Percentiles rank a stretch among this genome's conserved stretches.
Evolutionary conservation across 2,888 invertebrate genomes (phyloP).

Genomic region (Nyleta sp.): DNA sequence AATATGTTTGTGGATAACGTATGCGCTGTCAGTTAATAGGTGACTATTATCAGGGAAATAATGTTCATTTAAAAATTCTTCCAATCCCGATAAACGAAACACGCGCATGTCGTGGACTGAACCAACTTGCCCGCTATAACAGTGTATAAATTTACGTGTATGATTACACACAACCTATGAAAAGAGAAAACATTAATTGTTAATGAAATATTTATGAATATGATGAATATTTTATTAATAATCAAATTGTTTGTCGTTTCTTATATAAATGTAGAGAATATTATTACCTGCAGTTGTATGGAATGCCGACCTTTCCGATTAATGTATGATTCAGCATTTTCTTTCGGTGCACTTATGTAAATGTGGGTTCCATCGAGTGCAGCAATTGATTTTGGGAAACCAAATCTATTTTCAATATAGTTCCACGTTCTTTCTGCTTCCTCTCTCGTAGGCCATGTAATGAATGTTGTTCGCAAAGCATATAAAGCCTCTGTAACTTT

Average conservation of each 20-base stretch:
- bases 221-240: background rate
- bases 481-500: slow-evolving; percentile 9
- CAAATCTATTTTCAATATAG: slow-evolving; percentile 13
- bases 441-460: slow-evolving; percentile 12
- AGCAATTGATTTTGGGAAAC: slow-evolving; percentile 14
- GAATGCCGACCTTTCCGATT: slow-evolving; percentile 27
- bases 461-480: background rate
- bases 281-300: slow-evolving; percentile 21
- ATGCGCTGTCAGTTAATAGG: slow-evolving; percentile 54
- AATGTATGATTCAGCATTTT: slow-evolving; percentile 19
- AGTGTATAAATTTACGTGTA: slow-evolving; percentile 43
- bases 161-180: slow-evolving; percentile 49
- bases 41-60: slow-evolving; percentile 49
- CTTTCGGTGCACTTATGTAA: slow-evolving; percentile 25
- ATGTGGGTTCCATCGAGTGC: slow-evolving; percentile 27
- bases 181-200: background rate
- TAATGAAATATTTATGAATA: background rate
- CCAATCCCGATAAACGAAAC: slow-evolving; percentile 45
- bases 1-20: slow-evolving; percentile 47
- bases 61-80: slow-evolving; percentile 20
- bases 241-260: too few species aligned
- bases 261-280: background rate
- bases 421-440: slow-evolving; percentile 12
- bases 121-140: slow-evolving; percentile 46
- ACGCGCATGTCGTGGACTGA: slow-evolving; percentile 60